These are phyloP conservation scores for Drosophila paranaensis DNA, from an alignment of 2,888 invertebrate species.

Conservation along the genomic window DNA sequence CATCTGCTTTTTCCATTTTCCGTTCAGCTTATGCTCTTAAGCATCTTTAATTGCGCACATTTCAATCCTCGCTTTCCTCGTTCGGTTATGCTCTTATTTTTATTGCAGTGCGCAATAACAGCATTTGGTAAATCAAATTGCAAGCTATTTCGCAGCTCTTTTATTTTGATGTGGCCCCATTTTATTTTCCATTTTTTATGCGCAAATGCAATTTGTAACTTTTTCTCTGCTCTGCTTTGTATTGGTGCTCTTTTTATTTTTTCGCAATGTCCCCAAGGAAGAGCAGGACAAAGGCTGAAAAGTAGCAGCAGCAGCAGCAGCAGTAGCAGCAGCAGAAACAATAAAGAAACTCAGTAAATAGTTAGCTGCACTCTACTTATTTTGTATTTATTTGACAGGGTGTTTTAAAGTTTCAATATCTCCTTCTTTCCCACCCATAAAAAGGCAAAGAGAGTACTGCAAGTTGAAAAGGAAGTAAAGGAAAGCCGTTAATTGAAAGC, in stretches of 20 bases:
- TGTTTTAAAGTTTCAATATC: constrained; percentile 26
- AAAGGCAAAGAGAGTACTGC: constrained; percentile 10
- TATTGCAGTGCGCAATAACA: constrained; percentile 40
- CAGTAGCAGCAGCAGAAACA: constrained; percentile 30
- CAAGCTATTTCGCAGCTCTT: constrained; percentile 29
- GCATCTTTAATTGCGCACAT: constrained; percentile 5
- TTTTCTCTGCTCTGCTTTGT: constrained; percentile 56
- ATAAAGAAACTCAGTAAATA: constrained; percentile 46
- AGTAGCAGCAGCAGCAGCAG: constrained; percentile 23
- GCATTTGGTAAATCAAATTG: constrained; percentile 71
- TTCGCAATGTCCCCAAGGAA: constrained; percentile 50
- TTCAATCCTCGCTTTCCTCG: not conserved
- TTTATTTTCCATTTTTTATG: constrained; percentile 36
- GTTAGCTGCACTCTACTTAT: constrained; percentile 43
- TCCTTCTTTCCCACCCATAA: constrained; percentile 7
- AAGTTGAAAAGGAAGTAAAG: constrained; percentile 15
- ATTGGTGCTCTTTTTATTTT: constrained; percentile 43
- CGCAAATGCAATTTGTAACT: constrained; percentile 73
- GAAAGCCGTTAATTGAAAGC: constrained; percentile 49
- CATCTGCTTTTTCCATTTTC: not conserved
- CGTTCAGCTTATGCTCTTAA: not conserved
- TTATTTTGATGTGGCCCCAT: constrained; percentile 23
- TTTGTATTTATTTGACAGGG: constrained; percentile 45
- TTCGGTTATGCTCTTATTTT: not conserved
- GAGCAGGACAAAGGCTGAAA: constrained; percentile 42